Percentiles rank a stretch among this genome's conserved stretches.
Conservation (phyloP, 2,888 invertebrate genomes). For the Dicroscelio sp. region DNA sequence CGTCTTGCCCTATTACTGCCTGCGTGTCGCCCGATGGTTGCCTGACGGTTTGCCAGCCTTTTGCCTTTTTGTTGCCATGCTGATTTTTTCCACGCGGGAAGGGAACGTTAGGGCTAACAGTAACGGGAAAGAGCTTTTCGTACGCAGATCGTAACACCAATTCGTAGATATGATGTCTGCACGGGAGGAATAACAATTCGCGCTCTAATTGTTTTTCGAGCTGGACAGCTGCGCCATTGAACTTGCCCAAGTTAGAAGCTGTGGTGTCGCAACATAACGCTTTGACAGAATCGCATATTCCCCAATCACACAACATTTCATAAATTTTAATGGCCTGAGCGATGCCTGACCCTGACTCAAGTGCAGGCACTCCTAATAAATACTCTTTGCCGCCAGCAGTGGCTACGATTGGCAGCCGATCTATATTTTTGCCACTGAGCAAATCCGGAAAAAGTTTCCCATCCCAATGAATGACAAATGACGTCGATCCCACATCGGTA, state of each 20-base stretch:
- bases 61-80: no score
- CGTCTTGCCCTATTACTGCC: no score
- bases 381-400: conserved; percentile 42
- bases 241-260: conserved; percentile 84
- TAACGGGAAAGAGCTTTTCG: conserved; percentile 49
- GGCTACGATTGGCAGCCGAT: conserved; percentile 47
- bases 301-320: conserved; percentile 80
- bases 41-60: no score
- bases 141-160: conserved; percentile 27
- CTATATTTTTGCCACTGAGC: not conserved
- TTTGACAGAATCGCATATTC: conserved; percentile 66
- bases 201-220: conserved; percentile 84
- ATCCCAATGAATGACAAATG: conserved; percentile 51
- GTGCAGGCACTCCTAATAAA: conserved; percentile 76
- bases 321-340: conserved; percentile 76
- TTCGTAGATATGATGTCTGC: conserved; percentile 50
- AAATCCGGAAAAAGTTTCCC: conserved; percentile 53
- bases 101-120: conserved; percentile 31
- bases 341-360: conserved; percentile 73
- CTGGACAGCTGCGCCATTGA: conserved; percentile 77
- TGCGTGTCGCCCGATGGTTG: no score
- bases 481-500: conserved; percentile 40
- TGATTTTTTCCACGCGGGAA: no score
- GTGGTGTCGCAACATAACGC: conserved; percentile 85
- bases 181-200: conserved; percentile 46